These are phyloP conservation scores for Premnoplex brunnescens DNA, from an alignment of 2,797 vertebrate genomes.

Conservation along the genomic window DNA sequence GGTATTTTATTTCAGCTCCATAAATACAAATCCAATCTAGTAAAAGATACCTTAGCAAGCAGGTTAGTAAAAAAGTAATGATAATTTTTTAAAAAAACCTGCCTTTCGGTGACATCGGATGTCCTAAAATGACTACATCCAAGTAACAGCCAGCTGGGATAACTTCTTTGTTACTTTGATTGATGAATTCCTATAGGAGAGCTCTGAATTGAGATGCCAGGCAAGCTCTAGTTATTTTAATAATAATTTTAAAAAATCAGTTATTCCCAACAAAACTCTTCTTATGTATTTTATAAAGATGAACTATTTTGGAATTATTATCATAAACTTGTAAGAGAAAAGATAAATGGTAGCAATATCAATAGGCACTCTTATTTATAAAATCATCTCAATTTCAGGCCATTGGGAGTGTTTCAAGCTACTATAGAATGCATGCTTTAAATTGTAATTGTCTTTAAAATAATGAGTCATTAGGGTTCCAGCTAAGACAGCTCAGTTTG, in stretches of 20 bases:
- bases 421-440: background rate
- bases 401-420: background rate
- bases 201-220: background rate
- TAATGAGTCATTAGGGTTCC: slow-evolving; percentile 10
- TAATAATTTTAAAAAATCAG: background rate
- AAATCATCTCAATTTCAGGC: background rate
- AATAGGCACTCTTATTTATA: background rate
- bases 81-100: background rate
- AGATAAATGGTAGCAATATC: background rate
- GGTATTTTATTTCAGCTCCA: background rate
- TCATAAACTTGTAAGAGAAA: background rate
- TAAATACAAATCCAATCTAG: background rate
- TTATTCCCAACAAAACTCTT: background rate
- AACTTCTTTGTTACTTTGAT: background rate
- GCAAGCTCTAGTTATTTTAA: background rate
- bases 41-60: background rate
- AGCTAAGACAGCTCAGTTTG: background rate
- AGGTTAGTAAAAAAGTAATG: background rate
- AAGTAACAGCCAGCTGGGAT: background rate
- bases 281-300: background rate
- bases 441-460: background rate
- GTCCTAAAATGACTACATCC: background rate
- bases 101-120: background rate
- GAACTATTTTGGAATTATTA: background rate
- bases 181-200: background rate